Evolutionary conservation across 2,797 vertebrate genomes (phyloP).

Genomic region (Oreonectes daqikongensis): DNA sequence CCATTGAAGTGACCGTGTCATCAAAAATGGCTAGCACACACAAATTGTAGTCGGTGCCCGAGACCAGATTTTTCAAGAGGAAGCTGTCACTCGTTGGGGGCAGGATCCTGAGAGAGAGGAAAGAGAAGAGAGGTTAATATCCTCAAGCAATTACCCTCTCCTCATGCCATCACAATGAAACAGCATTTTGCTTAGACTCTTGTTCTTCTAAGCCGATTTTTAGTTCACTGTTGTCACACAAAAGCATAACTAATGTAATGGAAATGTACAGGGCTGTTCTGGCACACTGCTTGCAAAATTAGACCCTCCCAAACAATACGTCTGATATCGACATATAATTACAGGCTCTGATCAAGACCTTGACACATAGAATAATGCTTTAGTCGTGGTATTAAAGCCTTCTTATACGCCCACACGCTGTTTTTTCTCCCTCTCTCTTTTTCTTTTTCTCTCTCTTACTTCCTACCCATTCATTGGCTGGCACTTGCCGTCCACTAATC

Average conservation of each 20-base stretch:
- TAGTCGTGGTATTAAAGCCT: constrained; percentile 47
- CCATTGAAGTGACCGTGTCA: constrained; percentile 93
- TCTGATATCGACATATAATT: constrained; percentile 59
- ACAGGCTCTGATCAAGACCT: constrained; percentile 50
- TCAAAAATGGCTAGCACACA: constrained; percentile 98
- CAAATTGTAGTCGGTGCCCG: constrained; percentile 93
- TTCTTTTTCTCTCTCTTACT: constrained; percentile 26
- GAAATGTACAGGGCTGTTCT: constrained; percentile 53
- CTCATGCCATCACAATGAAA: constrained; percentile 5
- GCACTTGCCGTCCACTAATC: constrained; percentile 6
- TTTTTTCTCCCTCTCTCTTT: constrained; percentile 33
- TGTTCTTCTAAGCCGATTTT: neutral
- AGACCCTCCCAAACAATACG: constrained; percentile 48
- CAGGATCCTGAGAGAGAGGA: constrained; percentile 85
- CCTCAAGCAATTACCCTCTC: constrained; percentile 19
- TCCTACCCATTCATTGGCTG: constrained; percentile 10
- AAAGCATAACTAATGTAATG: constrained; percentile 50
- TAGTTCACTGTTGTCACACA: constrained; percentile 32
- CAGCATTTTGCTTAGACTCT: constrained; percentile 8
- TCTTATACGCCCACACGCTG: constrained; percentile 33
- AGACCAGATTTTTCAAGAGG: constrained; percentile 92
- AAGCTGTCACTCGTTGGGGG: constrained; percentile 92
- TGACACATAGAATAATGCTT: constrained; percentile 55
- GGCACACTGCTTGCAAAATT: constrained; percentile 44
- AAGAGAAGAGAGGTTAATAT: constrained; percentile 16